These are phyloP conservation scores for Idaea dimidiata DNA, from an alignment of 2,888 invertebrate species.

Conservation along the genomic window DNA sequence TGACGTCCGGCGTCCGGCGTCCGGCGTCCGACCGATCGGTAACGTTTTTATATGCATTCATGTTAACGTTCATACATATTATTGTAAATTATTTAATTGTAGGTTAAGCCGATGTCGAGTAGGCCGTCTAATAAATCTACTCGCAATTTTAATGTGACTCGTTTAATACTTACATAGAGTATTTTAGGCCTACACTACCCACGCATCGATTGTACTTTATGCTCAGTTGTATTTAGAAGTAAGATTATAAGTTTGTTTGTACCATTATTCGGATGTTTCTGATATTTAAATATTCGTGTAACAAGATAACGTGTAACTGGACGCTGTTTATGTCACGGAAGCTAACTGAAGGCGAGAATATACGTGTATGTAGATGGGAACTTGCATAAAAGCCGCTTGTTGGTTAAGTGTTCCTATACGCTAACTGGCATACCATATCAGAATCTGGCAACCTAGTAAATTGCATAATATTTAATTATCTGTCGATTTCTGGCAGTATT, in stretches of 20 bases:
- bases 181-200: constrained; percentile 51
- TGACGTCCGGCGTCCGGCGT: too few species aligned
- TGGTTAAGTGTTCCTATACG: too few species aligned
- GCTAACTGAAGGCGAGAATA: neutral
- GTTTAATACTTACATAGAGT: constrained; percentile 34
- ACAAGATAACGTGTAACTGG: too few species aligned
- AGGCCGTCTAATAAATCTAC: constrained; percentile 43
- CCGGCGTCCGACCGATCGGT: too few species aligned
- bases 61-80: constrained; percentile 65
- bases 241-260: constrained; percentile 33
- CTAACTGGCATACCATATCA: too few species aligned
- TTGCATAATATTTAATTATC: too few species aligned
- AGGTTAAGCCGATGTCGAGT: constrained; percentile 50
- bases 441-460: too few species aligned
- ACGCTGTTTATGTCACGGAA: neutral
- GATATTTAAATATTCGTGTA: constrained; percentile 7
- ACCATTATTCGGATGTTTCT: constrained; percentile 20
- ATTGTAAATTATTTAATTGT: constrained; percentile 73
- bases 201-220: constrained; percentile 65
- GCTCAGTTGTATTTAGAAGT: constrained; percentile 75
- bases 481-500: too few species aligned
- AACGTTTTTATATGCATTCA: constrained; percentile 65
- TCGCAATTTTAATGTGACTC: constrained; percentile 41
- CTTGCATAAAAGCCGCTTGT: too few species aligned
- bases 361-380: too few species aligned